phyloP scores from a whole-genome alignment of 2,113 vertebrate genomes.

The Tyto alba region DNA sequence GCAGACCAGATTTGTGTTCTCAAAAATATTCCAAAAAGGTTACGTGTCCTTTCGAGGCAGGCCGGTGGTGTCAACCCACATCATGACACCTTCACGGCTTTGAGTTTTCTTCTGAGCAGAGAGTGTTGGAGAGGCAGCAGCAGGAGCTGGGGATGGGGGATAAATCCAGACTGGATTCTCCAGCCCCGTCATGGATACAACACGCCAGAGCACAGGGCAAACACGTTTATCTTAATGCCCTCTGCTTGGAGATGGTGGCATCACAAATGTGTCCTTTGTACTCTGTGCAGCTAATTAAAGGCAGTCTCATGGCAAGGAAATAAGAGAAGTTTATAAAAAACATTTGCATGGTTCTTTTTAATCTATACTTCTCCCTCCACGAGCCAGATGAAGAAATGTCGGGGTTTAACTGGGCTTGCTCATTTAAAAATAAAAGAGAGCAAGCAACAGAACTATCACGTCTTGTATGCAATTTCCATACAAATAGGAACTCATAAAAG shows the following conservation, averaged over 20 bases:
- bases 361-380: constrained; percentile 73
- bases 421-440: constrained; percentile 14
- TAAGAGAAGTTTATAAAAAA: constrained; percentile 82
- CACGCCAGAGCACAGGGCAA: not conserved
- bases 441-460: not conserved
- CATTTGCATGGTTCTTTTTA: constrained; percentile 82
- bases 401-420: constrained; percentile 16
- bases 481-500: constrained; percentile 33
- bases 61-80: not conserved
- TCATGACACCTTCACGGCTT: accelerated
- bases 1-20: not conserved
- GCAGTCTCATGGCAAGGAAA: constrained; percentile 76
- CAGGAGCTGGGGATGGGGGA: not conserved
- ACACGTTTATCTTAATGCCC: not conserved
- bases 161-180: not conserved
- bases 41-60: accelerated
- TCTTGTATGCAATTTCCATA: not conserved
- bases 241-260: not conserved
- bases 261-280: constrained; percentile 70
- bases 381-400: constrained; percentile 75
- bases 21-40: too few relatives aligned
- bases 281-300: constrained; percentile 82
- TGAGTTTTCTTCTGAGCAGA: not conserved
- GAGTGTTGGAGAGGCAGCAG: not conserved
- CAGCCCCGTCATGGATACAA: not conserved